Conservation (phyloP, 2,797 vertebrate genomes). For the Choloepus didactylus region DNA sequence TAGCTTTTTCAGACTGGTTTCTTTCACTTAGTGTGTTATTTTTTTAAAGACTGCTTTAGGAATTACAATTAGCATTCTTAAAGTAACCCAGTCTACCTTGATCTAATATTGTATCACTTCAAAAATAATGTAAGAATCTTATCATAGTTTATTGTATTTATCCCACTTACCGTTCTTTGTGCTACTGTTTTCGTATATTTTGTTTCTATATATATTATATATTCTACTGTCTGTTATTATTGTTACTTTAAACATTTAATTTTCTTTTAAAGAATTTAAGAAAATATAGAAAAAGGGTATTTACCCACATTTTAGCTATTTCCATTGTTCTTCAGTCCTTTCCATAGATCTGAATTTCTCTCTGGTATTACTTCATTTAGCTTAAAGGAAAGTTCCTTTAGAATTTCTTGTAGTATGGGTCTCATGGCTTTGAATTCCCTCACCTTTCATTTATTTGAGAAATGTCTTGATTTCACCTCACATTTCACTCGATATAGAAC, state of each 20-base stretch:
- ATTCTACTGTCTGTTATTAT: neutral
- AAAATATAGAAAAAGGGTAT: neutral
- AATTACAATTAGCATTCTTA: neutral
- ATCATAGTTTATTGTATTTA: neutral
- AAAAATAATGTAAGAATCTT: neutral
- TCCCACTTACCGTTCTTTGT: neutral
- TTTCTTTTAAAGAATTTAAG: neutral
- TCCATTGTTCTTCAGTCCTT: neutral
- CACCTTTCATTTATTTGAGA: neutral
- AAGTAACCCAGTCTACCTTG: neutral
- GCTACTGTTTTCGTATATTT: neutral
- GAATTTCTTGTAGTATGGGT: neutral
- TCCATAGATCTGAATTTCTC: neutral
- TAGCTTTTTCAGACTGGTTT: too few species aligned
- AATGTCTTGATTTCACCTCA: neutral
- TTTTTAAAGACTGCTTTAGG: neutral
- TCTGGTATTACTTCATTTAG: neutral
- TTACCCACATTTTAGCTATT: neutral
- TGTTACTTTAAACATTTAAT: slow-evolving; percentile 3
- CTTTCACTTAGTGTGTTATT: neutral
- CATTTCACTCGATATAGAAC: neutral
- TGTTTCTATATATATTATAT: neutral
- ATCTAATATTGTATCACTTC: neutral
- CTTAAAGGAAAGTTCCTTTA: neutral
- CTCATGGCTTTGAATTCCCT: neutral